These are phyloP conservation scores for Linepithema humile DNA, from an alignment of 1,140 invertebrate genomes.

Conservation along the genomic window DNA sequence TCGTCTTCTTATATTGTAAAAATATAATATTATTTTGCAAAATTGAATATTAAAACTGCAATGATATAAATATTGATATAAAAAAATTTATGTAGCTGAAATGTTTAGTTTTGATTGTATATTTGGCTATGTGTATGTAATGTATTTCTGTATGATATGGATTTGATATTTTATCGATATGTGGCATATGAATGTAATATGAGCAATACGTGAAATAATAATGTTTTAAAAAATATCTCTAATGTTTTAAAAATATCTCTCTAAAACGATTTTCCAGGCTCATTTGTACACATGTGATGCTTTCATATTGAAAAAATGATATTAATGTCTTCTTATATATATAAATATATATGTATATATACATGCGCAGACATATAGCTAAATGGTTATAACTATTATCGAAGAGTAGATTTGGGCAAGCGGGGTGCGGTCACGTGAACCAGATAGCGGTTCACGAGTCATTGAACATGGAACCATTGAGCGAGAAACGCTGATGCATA, in stretches of 20 bases:
- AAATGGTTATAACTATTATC: slow-evolving; percentile 60
- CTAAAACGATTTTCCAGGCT: too few species aligned
- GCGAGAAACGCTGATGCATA: slow-evolving; percentile 67
- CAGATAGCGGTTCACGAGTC: slow-evolving; percentile 69
- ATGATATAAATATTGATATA: not conserved
- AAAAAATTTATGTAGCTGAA: slow-evolving; percentile 6
- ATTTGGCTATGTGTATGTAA: not conserved
- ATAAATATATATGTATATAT: not conserved
- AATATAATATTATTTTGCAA: not conserved
- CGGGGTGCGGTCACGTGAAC: slow-evolving; percentile 64
- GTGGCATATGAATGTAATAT: not conserved
- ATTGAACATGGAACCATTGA: slow-evolving; percentile 60
- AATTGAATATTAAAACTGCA: not conserved
- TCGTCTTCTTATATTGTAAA: too few species aligned
- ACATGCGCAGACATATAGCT: slow-evolving; percentile 43
- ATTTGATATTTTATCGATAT: too few species aligned
- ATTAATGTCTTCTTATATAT: not conserved
- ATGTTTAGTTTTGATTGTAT: too few species aligned
- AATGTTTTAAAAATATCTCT: not conserved
- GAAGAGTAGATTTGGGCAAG: slow-evolving; percentile 48
- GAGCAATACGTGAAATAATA: too few species aligned
- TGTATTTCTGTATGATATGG: not conserved
- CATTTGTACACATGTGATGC: too few species aligned
- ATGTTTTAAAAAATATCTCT: not conserved
- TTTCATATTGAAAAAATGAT: not conserved